These are phyloP conservation scores for Paracyclopina nana DNA, from an alignment of 1,140 invertebrate genomes.

Conservation along the genomic window DNA sequence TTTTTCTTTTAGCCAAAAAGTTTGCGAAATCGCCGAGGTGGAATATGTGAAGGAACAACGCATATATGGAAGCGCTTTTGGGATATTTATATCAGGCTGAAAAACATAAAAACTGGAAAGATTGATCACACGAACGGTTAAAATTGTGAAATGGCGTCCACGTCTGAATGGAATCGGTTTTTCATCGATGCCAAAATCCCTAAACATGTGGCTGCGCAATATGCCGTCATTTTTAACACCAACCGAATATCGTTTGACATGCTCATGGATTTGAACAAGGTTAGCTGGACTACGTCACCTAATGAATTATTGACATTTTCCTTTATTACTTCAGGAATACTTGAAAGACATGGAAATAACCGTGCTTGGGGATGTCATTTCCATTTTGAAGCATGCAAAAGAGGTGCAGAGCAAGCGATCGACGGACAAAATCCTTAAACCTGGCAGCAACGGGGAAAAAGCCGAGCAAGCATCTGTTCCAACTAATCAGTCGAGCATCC, in stretches of 20 bases:
- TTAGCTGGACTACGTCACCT: not conserved
- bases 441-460: too few species aligned
- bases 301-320: not conserved
- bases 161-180: constrained; percentile 51
- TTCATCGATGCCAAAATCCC: constrained; percentile 56
- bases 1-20: too few species aligned
- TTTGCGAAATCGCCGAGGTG: too few species aligned
- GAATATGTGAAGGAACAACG: too few species aligned
- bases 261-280: constrained; percentile 52
- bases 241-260: constrained; percentile 59
- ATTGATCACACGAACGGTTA: too few species aligned
- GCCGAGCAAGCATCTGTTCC: too few species aligned
- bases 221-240: constrained; percentile 58
- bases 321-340: constrained; percentile 33
- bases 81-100: too few species aligned
- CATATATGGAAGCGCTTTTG: too few species aligned
- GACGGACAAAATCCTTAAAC: too few species aligned
- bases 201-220: constrained; percentile 44
- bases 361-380: constrained; percentile 60
- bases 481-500: too few species aligned
- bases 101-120: too few species aligned
- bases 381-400: constrained; percentile 59
- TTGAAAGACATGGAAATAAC: constrained; percentile 59
- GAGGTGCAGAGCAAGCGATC: constrained; percentile 30
- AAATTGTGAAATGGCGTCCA: too few species aligned